Evolutionary conservation across 2,113 vertebrate genomes (phyloP), one percentile per base, ranked within the genome.

Genomic region (Ceyx margarethae): DNA sequence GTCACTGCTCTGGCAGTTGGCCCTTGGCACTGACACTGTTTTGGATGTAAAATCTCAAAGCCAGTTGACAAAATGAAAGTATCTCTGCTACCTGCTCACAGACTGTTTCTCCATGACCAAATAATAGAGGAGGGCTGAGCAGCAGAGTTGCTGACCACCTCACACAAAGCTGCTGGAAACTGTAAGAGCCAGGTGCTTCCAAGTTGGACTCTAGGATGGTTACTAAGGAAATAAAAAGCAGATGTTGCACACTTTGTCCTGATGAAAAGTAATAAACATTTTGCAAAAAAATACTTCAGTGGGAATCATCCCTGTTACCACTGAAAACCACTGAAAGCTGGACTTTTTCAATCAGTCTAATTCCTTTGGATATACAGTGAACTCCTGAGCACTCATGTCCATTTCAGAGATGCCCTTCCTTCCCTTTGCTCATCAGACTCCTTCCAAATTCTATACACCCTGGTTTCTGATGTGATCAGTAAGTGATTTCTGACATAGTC

Each of bases 401-500:
- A 18, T 33, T 77, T 84, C 37, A 64, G 58, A 74, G 19, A 56
- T 64, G 37, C 21, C 12, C 5, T 77, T 77, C 18, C 21, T 89
- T 81, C n/a, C 33, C 11, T 78, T 81, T 51, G 15, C 29, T 73
- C 0, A 0, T 15, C 37, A 33, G 46, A 1, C 10, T 81, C 4
- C 45, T 56, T 8, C 22, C 79, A 20, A 3, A 42, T 64, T 68
- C 67, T 58, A 11, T 21, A 28, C 3, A 5, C 7, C 15, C 19
- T 65, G 48, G 5, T 75, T 85, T 85, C n/a, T 74, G 58, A 76
- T 73, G 54, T 10, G 33, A 11, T 61, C 1, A 2, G 3, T 37
- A 22, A 80, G 9, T 14, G 12, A 45, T 73, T 6, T 8, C 42
- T 54, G 10, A 62, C 12, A 7, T 2, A 60, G 23, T 8, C 33